Percentiles rank a stretch among this genome's conserved stretches.
Evolutionary conservation across 37 sponge, comb jelly and placozoan genomes (phyloP).

Genomic region (Aphrocallistes beatrix): DNA sequence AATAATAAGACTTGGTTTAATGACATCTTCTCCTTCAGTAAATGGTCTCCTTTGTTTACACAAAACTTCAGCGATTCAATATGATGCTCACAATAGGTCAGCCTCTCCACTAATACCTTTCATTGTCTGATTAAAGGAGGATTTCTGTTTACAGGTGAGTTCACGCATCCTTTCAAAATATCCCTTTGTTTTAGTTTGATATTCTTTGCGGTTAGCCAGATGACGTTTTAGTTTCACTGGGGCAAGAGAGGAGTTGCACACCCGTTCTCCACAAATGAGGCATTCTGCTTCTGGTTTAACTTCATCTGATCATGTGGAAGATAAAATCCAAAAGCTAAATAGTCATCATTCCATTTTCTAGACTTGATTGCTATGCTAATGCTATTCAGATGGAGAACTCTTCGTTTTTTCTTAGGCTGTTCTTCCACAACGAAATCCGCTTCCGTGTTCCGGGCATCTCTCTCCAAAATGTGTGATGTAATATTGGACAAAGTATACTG

Average conservation of each 20-base stretch:
- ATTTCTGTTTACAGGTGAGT: constrained; percentile 3
- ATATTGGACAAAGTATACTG: no score
- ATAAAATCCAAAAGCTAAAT: background rate
- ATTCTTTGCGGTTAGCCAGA: constrained; percentile 18
- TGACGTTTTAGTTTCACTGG: background rate
- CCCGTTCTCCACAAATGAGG: background rate
- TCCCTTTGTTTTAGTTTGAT: constrained; percentile 6
- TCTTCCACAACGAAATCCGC: background rate
- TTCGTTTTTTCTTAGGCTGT: constrained; percentile 17
- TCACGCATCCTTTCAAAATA: background rate
- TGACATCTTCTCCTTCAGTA: constrained; percentile 17
- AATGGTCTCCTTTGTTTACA: background rate
- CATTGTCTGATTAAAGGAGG: constrained; percentile 16
- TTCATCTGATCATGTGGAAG: constrained; percentile 12
- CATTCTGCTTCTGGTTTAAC: constrained; percentile 5
- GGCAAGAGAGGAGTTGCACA: background rate
- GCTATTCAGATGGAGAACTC: background rate
- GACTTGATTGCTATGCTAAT: background rate
- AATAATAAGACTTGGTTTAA: constrained; percentile 10
- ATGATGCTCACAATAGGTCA: background rate
- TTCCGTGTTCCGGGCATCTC: background rate
- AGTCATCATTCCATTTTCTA: constrained; percentile 1
- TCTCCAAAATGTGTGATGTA: no score
- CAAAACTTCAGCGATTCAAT: constrained; percentile 17
- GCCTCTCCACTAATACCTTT: background rate